Base-by-base conservation (phyloP, 2,888 invertebrate species). In the Mythimna pallens region DNA sequence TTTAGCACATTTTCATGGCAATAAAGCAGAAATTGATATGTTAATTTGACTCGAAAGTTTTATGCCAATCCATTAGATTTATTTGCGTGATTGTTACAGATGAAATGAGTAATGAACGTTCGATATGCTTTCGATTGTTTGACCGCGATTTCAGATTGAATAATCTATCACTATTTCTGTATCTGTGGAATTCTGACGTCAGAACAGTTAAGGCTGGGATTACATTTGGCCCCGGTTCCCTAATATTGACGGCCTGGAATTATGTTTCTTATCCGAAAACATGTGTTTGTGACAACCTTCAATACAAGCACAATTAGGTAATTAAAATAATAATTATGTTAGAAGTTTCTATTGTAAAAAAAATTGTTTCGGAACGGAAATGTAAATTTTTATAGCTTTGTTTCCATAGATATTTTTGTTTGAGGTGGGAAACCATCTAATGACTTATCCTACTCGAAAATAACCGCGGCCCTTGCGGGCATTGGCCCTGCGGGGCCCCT, bases 121-220 rank as follows among this genome's bases (percentile, higher is more conserved):
- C 34, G 67, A 36, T 58, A 71, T 63, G 67, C 67, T 77, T 81
- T 80, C 82, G 40, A 71, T 80, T 65, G 54, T 71, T 63, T 40
- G 61, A 70, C 43, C 61, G 61, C 36, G 66, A 64, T 75, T 40
- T 47, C 9, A 8, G 8, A 47, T 47, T 57, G 34, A 57, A 50
- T 80, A 52, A 78, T 77, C 47, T 47, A 68, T 67, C n/a, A 73
- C 58, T 66, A 43, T 73, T 58, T 58, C 17, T 8, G 14, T 73
- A 20, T 47, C 22, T 52, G 30, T 25, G 22, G 40, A 52, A 52
- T 58, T 67, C 30, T 1, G 12, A 67, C 76, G 76, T 67, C 76
- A 76, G 73, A 40, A 50, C 66, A 20, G 12, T 40, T 22, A 54
- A 34, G 14, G 14, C 17, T 63, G 14, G 36, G 22, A 52, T 76